Evolutionary conservation across 2,113 vertebrate genomes (phyloP), one percentile per base, ranked within the genome.

Genomic region (Crotophaga sulcirostris): DNA sequence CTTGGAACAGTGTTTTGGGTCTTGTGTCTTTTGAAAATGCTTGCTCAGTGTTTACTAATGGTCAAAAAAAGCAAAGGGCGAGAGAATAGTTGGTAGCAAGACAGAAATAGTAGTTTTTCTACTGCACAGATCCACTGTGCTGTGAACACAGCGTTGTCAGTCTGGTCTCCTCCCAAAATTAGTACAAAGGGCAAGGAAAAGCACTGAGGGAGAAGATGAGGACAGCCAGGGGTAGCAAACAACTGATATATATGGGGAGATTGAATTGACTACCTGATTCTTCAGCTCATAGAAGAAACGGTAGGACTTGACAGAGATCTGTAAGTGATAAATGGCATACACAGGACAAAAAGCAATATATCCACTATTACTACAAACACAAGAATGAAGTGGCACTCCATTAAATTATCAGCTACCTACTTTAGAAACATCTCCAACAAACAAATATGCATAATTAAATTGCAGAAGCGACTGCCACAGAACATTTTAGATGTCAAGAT

Each of bases 371-470:
- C 88, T 84, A 59, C 83, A 90, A 92, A 78, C 51, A 81, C 51
- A 70, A 74, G 67, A 88, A 80, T 55, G 68, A 88, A 96, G 90
- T 75, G 89, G 68, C 84, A 91, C 74, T 91, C 63, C 68, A 88
- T 59, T 62, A 69, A 88, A 89, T 84, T 84, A 93, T 59, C 92
- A 74, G 55, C 79, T 81, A 86, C 55, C 88, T 92, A 59, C 90
- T 92, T 92, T 38, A 95, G 64, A 94, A 94, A 51, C 64, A 59
- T 34, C 83, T 90, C 88, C 89, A 86, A 25, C 62, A 87, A 97
- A 90, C 55, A 92, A 90, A 94, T 67, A 74, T 4, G 29, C 51
- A 16, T 59, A 84, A 93, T 74, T 77, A 67, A 95, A 95, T 10
- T 55, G 86, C 83, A 90, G 60, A 74, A 90, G 68, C 1, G 2